Conservation (phyloP, 2,113 vertebrate genomes). For the Laticauda laticaudata region DNA sequence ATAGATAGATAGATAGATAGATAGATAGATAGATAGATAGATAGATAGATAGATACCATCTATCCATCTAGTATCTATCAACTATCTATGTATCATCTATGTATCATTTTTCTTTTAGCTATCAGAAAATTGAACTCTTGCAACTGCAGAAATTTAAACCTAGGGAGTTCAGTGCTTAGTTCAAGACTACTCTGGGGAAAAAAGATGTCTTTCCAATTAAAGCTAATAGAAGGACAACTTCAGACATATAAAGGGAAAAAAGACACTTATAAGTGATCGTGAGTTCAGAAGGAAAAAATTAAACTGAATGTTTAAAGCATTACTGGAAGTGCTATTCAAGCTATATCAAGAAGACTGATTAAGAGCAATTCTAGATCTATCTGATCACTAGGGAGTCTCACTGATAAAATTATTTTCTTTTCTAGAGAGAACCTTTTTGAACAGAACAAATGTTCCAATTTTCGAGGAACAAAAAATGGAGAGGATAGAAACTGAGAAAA, state of each 20-base stretch:
- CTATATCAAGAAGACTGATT: constrained; percentile 78
- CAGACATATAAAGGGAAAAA: constrained; percentile 78
- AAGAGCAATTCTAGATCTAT: constrained; percentile 76
- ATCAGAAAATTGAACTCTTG: constrained; percentile 70
- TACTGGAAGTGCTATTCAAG: constrained; percentile 81
- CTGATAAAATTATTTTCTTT: constrained; percentile 80
- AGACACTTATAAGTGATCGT: constrained; percentile 76
- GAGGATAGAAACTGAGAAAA: constrained; percentile 8
- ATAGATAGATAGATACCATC: too few species aligned
- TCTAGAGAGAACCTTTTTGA: constrained; percentile 75
- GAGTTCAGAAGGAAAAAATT: constrained; percentile 81
- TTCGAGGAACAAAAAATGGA: constrained; percentile 69
- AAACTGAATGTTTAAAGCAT: constrained; percentile 77
- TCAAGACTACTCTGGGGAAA: constrained; percentile 71
- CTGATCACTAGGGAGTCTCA: constrained; percentile 81
- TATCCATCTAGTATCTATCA: too few species aligned
- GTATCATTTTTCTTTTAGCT: constrained; percentile 37
- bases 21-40: too few species aligned
- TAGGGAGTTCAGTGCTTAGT: constrained; percentile 74
- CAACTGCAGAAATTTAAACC: constrained; percentile 72
- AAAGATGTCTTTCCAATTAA: constrained; percentile 83
- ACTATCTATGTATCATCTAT: not conserved
- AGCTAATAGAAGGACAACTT: constrained; percentile 80
- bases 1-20: too few species aligned
- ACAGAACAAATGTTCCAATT: constrained; percentile 77